Conservation (phyloP, 2,888 invertebrate genomes). For the Plebejus melissa region DNA sequence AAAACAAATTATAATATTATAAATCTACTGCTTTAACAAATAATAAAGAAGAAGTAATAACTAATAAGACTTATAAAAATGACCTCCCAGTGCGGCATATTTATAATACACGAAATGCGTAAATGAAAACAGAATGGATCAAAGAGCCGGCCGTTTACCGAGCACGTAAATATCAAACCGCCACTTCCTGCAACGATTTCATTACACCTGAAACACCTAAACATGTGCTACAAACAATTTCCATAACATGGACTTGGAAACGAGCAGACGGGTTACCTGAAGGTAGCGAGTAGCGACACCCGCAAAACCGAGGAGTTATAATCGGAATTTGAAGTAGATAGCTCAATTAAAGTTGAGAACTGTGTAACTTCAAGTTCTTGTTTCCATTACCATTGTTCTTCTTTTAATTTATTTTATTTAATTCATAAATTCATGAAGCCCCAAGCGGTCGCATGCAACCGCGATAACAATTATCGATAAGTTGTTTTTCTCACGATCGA, state of each 20-base stretch:
- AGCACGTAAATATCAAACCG: slow-evolving; percentile 41
- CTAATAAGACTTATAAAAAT: background rate
- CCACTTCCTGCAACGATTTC: slow-evolving; percentile 53
- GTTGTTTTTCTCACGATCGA: too few species aligned
- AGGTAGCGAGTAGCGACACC: background rate
- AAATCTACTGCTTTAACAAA: too few species aligned
- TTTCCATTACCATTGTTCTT: too few species aligned
- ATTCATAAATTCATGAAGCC: too few species aligned
- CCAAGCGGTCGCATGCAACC: too few species aligned
- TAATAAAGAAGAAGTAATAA: background rate
- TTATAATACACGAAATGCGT: slow-evolving; percentile 30
- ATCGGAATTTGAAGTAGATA: too few species aligned
- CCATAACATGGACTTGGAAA: background rate
- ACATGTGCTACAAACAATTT: slow-evolving; percentile 47
- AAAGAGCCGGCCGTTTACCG: slow-evolving; percentile 46
- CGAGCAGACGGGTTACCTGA: background rate
- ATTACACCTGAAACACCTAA: slow-evolving; percentile 53
- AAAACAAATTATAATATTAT: too few species aligned
- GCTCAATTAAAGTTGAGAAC: too few species aligned
- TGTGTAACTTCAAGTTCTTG: too few species aligned
- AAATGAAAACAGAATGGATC: slow-evolving; percentile 40
- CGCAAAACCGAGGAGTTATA: too few species aligned
- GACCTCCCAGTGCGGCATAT: slow-evolving; percentile 27
- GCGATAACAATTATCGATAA: too few species aligned
- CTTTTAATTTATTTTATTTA: too few species aligned